A percentile compares a stretch with the other conserved stretches of the same genome.
Evolutionary conservation across 2,113 vertebrate species (phyloP).

Genomic region (Ginglymostoma cirratum): DNA sequence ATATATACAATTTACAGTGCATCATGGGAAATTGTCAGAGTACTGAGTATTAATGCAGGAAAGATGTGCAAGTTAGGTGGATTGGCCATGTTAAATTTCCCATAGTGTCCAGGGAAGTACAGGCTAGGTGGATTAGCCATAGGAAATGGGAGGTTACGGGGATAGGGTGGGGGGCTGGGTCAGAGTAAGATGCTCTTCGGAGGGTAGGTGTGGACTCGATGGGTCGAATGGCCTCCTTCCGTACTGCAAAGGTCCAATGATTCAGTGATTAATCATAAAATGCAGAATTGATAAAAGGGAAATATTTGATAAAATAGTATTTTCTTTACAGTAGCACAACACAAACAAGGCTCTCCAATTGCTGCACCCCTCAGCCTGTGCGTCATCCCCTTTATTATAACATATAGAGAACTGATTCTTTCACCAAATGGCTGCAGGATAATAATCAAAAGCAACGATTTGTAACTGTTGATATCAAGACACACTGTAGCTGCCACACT

Average conservation of each 20-base stretch:
- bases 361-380: background rate
- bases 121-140: too few relatives aligned
- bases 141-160: too few relatives aligned
- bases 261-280: background rate
- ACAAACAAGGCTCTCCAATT: background rate
- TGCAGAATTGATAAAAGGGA: background rate
- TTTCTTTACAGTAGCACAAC: background rate
- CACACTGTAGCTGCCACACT: background rate
- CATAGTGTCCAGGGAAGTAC: too few relatives aligned
- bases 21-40: background rate
- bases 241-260: too few relatives aligned
- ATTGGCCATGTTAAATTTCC: too few relatives aligned
- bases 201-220: too few relatives aligned
- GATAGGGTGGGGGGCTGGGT: too few relatives aligned
- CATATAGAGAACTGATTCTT: background rate
- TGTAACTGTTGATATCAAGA: background rate
- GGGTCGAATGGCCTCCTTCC: too few relatives aligned
- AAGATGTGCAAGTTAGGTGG: too few relatives aligned
- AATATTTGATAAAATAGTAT: background rate
- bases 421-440: background rate
- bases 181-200: too few relatives aligned
- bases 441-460: constrained; percentile 16
- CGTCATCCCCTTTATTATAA: background rate
- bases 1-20: background rate
- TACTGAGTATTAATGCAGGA: background rate